Conservation (phyloP, 2,888 invertebrate species). For the Caradrina kadenii region DNA sequence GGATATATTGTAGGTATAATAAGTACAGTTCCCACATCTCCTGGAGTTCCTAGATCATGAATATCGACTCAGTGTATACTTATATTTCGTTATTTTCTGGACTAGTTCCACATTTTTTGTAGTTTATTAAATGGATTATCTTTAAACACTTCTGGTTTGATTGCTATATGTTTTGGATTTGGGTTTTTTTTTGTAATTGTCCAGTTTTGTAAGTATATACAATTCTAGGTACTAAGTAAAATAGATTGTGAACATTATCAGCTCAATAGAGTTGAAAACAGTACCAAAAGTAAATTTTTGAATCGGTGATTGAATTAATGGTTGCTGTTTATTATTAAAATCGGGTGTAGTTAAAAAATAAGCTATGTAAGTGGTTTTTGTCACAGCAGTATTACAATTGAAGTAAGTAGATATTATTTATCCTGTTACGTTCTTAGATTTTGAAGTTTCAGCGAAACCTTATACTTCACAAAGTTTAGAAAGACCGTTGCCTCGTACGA, state of each 20-base stretch:
- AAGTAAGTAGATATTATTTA: neutral
- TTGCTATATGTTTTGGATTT: neutral
- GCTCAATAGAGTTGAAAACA: neutral
- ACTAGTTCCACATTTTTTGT: neutral
- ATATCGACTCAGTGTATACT: neutral
- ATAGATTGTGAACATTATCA: neutral
- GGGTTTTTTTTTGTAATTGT: too few relatives aligned
- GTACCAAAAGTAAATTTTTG: neutral
- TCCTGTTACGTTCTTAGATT: constrained; percentile 29
- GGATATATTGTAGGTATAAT: neutral
- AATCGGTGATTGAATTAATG: neutral
- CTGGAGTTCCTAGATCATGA: neutral
- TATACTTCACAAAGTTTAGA: constrained; percentile 78
- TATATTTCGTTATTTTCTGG: neutral
- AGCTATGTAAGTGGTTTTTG: too few relatives aligned
- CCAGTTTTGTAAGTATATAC: neutral
- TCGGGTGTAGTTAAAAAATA: neutral
- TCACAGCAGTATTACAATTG: neutral
- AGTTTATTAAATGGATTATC: neutral
- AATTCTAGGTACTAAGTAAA: neutral
- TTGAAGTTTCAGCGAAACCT: constrained; percentile 71
- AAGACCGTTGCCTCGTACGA: constrained; percentile 84
- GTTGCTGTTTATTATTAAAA: neutral
- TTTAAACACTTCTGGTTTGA: neutral
- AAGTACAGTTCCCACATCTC: neutral